These are phyloP conservation scores for Hermaeophaga mercurialis DNA, from an alignment of 2,888 invertebrate genomes.

Conservation along the genomic window DNA sequence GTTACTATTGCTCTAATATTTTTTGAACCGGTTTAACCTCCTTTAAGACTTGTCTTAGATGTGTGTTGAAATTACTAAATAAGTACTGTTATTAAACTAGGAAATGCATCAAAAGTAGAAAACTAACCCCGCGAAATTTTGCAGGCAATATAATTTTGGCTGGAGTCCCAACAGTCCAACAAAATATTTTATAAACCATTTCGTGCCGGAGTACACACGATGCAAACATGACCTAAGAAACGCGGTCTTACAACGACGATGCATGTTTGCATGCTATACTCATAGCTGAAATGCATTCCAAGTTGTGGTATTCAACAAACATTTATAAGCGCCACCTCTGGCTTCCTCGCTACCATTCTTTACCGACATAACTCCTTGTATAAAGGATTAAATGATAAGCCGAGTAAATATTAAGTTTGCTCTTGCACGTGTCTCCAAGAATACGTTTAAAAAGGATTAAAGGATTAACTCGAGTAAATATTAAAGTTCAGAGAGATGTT, in stretches of 20 bases:
- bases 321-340: conserved; percentile 11
- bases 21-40: too few species aligned
- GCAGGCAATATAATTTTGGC: too few species aligned
- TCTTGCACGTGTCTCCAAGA: conserved; percentile 4
- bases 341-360: conserved; percentile 7
- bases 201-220: not conserved
- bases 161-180: too few species aligned
- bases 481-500: not conserved
- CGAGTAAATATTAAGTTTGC: conserved; percentile 10
- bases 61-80: too few species aligned
- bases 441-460: conserved; percentile 14
- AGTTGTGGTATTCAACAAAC: conserved; percentile 9
- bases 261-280: conserved; percentile 5
- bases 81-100: too few species aligned
- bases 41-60: too few species aligned
- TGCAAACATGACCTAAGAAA: not conserved
- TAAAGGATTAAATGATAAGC: conserved; percentile 7
- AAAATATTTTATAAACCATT: conserved; percentile 5
- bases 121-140: too few species aligned
- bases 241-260: conserved; percentile 1
- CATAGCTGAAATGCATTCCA: conserved; percentile 3
- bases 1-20: too few species aligned
- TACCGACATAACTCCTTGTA: not conserved
- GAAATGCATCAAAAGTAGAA: too few species aligned
- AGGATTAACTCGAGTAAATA: conserved; percentile 4